Base-by-base conservation (phyloP, 2,113 vertebrate genomes). In the Sisor rabdophorus region DNA sequence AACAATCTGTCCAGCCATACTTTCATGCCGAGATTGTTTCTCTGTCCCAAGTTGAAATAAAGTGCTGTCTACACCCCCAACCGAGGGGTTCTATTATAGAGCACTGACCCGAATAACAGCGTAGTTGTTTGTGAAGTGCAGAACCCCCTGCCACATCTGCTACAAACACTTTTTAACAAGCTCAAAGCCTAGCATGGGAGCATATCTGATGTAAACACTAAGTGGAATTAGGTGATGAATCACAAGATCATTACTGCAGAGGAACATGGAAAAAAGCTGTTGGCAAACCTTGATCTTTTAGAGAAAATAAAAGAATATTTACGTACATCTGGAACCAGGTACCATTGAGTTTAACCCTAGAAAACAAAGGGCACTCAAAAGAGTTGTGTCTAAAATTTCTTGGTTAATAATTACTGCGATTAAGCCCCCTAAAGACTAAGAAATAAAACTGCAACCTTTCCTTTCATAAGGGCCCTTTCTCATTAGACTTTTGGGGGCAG, bases 101-200 rank as follows among this genome's bases (percentile, higher is more conserved):
- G 70, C 74, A 84, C 47, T 84, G 80, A 82, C 84, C 79, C 63
- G 20, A 58, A 82, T 48, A 74, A 36, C 26, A n/a, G 58, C 30
- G 20, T 32, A 76, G 17, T 78, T 72, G 67, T 82, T 83, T 73
- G 54, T 82, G 76, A 84, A 82, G 73, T 48, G 20, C 6, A 68
- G 72, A 76, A 71, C 67, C 78, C 55, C 64, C 70, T 48, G 53
- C 73, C 22, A 64, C 73, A 79, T 67, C 48, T 73, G 63, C 71
- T 82, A 72, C 83, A 76, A 68, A 65, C 73, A 59, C 30, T 28
- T 59, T 56, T 60, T 24, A 30, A 58, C 17, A 6, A 67, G 30
- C 26, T 52, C 26, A 52, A 30, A 56, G 48, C 24, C 6, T 13
- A 47, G 54, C 19, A 58, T 64, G 47, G 58, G 30, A 78, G 9